Percentiles rank a stretch among this genome's conserved stretches.
Conservation (phyloP, 2,113 vertebrate species). For the Centropus unirufus region DNA sequence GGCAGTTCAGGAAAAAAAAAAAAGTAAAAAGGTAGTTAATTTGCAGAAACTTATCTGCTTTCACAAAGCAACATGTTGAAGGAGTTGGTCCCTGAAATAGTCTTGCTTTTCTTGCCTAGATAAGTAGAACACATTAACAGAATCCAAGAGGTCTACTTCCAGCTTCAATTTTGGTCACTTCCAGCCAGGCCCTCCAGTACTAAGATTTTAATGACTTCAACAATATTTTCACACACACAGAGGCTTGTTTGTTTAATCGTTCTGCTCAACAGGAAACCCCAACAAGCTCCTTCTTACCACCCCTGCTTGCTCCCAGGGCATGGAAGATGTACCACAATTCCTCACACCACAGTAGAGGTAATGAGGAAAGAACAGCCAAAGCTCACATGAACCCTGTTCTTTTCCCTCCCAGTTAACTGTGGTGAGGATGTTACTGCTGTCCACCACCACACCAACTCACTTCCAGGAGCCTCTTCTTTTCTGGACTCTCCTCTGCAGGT, state of each 20-base stretch:
- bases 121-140: neutral
- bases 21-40: constrained; percentile 1
- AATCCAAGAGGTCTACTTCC: neutral
- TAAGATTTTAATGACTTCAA: neutral
- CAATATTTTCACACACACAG: neutral
- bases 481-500: neutral
- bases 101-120: neutral
- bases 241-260: neutral
- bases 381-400: neutral
- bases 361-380: neutral
- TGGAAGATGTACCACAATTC: neutral
- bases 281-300: neutral
- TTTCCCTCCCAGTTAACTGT: accelerated
- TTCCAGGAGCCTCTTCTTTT: neutral
- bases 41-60: neutral
- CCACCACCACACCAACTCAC: neutral
- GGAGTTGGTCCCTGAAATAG: neutral
- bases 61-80: neutral
- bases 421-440: neutral
- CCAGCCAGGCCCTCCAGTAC: neutral
- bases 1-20: neutral
- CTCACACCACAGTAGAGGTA: neutral
- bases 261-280: neutral
- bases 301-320: neutral
- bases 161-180: neutral